Conservation (phyloP, 1,140 invertebrate genomes). For the Aphelinus certus region DNA sequence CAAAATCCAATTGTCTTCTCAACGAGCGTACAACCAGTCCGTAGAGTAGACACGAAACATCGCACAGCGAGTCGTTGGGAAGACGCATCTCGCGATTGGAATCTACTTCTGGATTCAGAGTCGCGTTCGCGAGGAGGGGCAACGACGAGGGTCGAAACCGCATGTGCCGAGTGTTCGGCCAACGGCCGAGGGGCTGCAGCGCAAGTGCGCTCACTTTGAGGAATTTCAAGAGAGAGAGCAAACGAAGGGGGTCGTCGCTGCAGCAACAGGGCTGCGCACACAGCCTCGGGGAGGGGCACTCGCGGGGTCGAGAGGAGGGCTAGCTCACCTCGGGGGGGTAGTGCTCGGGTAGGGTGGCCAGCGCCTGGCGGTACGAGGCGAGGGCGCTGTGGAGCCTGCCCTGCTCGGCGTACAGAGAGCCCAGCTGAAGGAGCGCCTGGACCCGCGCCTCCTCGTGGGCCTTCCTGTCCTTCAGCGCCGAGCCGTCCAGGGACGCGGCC, state of each 20-base stretch:
- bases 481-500: conserved; percentile 85
- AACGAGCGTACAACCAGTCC: no score
- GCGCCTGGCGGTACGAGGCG: conserved; percentile 88
- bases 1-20: no score
- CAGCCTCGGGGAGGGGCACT: conserved; percentile 82
- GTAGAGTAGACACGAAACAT: no score
- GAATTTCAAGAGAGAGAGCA: no score
- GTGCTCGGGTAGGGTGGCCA: conserved; percentile 81
- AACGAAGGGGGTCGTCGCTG: conserved; percentile 65
- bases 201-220: no score
- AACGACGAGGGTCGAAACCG: no score
- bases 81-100: no score
- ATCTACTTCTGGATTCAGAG: no score
- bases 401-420: conserved; percentile 88
- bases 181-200: no score
- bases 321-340: conserved; percentile 81
- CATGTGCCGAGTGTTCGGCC: no score
- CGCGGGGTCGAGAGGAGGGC: conserved; percentile 40
- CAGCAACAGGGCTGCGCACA: conserved; percentile 85
- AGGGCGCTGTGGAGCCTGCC: conserved; percentile 85
- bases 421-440: conserved; percentile 91
- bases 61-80: no score
- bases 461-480: conserved; percentile 86
- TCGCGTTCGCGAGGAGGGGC: no score
- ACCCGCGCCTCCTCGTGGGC: conserved; percentile 90